Evolutionary conservation across 1,140 invertebrate species (phyloP), one percentile per base, ranked within the genome.

Genomic region (Diorhabda carinulata): DNA sequence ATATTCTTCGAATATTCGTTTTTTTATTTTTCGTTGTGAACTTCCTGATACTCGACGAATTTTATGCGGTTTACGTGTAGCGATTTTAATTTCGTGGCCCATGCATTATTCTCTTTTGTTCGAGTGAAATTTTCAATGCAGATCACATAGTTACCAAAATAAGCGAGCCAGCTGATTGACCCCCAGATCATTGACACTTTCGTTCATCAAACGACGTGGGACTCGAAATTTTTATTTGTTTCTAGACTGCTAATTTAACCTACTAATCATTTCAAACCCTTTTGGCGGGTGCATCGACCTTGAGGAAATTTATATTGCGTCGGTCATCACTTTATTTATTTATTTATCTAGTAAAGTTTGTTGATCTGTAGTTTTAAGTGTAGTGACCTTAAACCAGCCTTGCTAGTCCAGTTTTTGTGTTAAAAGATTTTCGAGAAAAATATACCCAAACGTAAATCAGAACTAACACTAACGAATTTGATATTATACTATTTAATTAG

Each of bases 161-260:
- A 62, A 66, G 66, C 52, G 25, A 52, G 62, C 52, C 61, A 69
- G 64, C 64, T 70, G 47, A 65, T 58, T 57, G 69, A 56, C 57
- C 47, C 56, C 66, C 52, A 68, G 70, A 71, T 66, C 70, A 71
- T 64, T 71, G 70, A 71, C 70, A 62, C 61, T 43, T 62, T 43
- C 61, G 61, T 43, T 10, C 61, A 62, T 62, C 61, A 62, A 41
- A 52, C 6, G 47, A 52, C 43, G 61, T 62, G 61, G 61, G 61
- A 42, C 2, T 3, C 2, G n/a, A 6, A n/a, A 52, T 2, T 8
- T 52, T 52, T 52, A 52, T 8, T 52, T 8, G n/a, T n/a, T 52
- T 52, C 47, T 52, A 52, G 6, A 52, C n/a, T 52, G n/a, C 6
- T 5, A n/a, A 43, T 44, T 43, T 62, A 62, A 43, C 61, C 61